These are phyloP conservation scores for Sus scrofa DNA, from an alignment of 2,113 vertebrate genomes.

Conservation along the genomic window T2T-Sscrofa CM000815.6:103116501-103117000, in stretches of 20 bases:
- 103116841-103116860: no score
- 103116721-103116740: background rate
- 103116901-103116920: no score
- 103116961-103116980: no score
- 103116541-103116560: constrained; percentile 21
- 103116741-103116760: background rate
- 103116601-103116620: background rate
- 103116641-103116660: background rate
- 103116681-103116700: constrained; percentile 13
- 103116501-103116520: constrained; percentile 46
- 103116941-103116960: no score
- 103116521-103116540: background rate
- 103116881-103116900: no score
- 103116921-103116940: no score
- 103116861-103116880: no score
- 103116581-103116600: background rate
- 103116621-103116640: background rate
- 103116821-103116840: no score
- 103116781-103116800: background rate
- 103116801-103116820: no score
- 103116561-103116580: background rate
- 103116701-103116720: constrained; percentile 16
- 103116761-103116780: background rate
- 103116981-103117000: no score
- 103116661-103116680: background rate